A percentile compares a stretch with the other conserved stretches of the same genome.
Evolutionary conservation across 2,797 vertebrate species (phyloP).

Genomic region (Pangasius larnaudii): DNA sequence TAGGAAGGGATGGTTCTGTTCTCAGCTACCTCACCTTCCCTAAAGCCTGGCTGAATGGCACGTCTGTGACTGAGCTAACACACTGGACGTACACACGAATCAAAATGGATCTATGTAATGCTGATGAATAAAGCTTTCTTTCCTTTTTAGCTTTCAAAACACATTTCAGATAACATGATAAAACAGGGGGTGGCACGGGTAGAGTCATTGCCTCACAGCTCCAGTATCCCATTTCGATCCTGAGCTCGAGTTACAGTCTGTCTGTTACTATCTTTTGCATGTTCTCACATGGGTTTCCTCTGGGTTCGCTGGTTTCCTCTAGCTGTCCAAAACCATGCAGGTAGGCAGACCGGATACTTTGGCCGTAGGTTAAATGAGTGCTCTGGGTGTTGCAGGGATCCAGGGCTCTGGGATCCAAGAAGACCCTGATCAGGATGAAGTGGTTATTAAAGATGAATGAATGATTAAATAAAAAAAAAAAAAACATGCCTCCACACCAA

Average conservation of each 20-base stretch:
- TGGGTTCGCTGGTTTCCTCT: not conserved
- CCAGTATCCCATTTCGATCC: not conserved
- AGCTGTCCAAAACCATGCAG: not conserved
- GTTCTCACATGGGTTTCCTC: not conserved
- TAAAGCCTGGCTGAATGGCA: constrained; percentile 37
- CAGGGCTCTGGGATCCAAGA: not conserved
- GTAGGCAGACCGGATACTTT: not conserved
- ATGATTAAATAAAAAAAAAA: not conserved
- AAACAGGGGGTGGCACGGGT: not conserved
- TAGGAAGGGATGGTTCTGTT: constrained; percentile 47
- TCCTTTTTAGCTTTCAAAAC: constrained; percentile 3
- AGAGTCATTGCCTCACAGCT: not conserved
- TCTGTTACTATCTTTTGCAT: not conserved
- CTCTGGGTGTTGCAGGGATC: not conserved
- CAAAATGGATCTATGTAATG: not conserved
- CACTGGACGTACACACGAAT: not conserved
- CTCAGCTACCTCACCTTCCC: constrained; percentile 28
- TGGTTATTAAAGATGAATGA: not conserved
- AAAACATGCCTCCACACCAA: not conserved
- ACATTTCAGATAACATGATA: not conserved
- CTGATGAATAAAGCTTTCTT: constrained; percentile 19
- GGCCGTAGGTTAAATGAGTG: not conserved
- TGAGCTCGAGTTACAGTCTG: not conserved
- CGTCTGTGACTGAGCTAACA: constrained; percentile 14
- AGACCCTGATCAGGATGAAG: not conserved